These are phyloP conservation scores for Pseudocheirus occidentalis DNA, from an alignment of 2,797 vertebrate genomes.

Conservation along the genomic window DNA sequence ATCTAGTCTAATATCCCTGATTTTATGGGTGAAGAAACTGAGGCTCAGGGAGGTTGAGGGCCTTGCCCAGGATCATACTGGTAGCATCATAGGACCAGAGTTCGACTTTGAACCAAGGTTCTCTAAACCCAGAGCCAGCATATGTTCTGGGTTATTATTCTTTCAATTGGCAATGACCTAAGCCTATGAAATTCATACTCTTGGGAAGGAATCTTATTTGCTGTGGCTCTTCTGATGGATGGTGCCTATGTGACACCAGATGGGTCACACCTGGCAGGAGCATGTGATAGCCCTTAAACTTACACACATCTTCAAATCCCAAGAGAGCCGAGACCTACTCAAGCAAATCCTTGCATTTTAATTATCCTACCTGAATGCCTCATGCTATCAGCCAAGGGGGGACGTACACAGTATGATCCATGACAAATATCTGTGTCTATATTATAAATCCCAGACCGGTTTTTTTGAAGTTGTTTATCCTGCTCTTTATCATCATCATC, in stretches of 20 bases:
- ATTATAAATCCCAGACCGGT: not conserved
- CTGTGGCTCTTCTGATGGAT: not conserved
- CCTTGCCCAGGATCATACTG: not conserved
- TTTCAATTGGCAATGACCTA: not conserved
- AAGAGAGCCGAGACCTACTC: not conserved
- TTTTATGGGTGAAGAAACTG: not conserved
- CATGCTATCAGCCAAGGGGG: rapidly evolving
- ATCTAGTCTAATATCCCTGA: not conserved
- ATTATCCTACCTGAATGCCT: not conserved
- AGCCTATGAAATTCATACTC: not conserved
- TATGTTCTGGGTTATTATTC: not conserved
- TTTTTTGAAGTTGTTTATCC: not conserved
- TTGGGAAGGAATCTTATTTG: not conserved
- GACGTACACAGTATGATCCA: not conserved
- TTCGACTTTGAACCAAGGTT: not conserved
- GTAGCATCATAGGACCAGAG: not conserved
- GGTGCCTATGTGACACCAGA: not conserved
- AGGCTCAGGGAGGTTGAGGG: not conserved
- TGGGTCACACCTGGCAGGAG: not conserved
- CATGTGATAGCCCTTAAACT: not conserved
- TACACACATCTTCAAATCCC: not conserved
- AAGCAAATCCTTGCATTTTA: not conserved
- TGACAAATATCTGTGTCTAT: too few relatives aligned
- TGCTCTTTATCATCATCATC: not conserved
- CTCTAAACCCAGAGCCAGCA: not conserved